Percentiles rank a stretch among this genome's conserved stretches.
Evolutionary conservation across 2,888 invertebrate species (phyloP).

Genomic region (Spodoptera littoralis): DNA sequence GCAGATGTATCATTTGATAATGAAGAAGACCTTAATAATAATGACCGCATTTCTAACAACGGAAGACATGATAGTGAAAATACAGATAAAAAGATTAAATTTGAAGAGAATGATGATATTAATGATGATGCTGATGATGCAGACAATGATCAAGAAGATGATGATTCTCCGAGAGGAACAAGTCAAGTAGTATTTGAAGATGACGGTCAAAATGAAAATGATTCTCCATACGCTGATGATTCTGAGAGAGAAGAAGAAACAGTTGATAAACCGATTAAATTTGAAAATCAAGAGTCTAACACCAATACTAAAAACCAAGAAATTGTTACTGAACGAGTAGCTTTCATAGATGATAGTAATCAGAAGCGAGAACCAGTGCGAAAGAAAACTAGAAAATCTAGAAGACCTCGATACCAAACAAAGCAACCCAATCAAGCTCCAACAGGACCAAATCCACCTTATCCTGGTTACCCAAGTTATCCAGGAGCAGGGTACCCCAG

Average conservation of each 20-base stretch:
- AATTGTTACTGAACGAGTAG: conserved; percentile 15
- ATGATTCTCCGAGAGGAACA: neutral
- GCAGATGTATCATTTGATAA: conserved; percentile 10
- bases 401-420: conserved; percentile 58
- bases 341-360: conserved; percentile 46
- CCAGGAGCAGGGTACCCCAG: conserved; percentile 22
- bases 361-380: conserved; percentile 43
- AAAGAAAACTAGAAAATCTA: conserved; percentile 62
- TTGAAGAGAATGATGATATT: conserved; percentile 48
- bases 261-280: conserved; percentile 26
- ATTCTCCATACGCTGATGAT: conserved; percentile 15
- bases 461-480: conserved; percentile 19
- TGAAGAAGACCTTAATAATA: conserved; percentile 18
- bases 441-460: neutral
- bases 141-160: neutral
- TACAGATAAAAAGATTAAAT: conserved; percentile 39
- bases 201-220: conserved; percentile 4
- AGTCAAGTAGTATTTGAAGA: conserved; percentile 25
- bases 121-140: neutral
- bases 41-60: conserved; percentile 13
- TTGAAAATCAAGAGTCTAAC: conserved; percentile 15
- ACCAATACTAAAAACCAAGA: neutral
- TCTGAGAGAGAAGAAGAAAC: conserved; percentile 6
- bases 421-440: conserved; percentile 7
- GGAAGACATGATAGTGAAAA: neutral